phyloP scores from a whole-genome alignment of 2,797 vertebrate species.

The Crenuchus spilurus region DNA sequence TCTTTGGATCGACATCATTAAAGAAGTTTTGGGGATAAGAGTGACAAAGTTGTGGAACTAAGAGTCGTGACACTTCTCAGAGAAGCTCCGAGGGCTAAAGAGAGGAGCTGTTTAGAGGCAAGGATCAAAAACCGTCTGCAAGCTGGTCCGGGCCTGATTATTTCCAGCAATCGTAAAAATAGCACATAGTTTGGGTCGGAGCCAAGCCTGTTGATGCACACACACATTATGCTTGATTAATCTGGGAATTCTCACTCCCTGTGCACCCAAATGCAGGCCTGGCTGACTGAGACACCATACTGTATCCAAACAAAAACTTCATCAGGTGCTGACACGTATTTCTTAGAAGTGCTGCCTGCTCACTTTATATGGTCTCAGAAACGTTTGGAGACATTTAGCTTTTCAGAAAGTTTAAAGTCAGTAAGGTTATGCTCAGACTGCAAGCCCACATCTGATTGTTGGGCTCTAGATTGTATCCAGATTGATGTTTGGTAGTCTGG shows the following conservation, averaged over 20 bases:
- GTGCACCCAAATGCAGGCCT: slow-evolving; percentile 19
- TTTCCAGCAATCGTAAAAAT: slow-evolving; percentile 34
- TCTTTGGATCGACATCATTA: background rate
- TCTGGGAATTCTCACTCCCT: slow-evolving; percentile 41
- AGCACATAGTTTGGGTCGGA: slow-evolving; percentile 19
- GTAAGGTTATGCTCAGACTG: too few relatives aligned
- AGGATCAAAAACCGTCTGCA: slow-evolving; percentile 37
- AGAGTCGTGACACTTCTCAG: background rate
- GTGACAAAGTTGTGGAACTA: background rate
- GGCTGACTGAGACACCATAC: slow-evolving; percentile 5
- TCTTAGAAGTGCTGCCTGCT: background rate
- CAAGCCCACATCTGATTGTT: too few relatives aligned
- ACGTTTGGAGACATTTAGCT: background rate
- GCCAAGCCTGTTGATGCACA: slow-evolving; percentile 41
- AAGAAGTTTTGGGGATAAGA: slow-evolving; percentile 1
- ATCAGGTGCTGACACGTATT: background rate
- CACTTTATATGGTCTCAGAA: background rate
- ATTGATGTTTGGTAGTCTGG: too few relatives aligned
- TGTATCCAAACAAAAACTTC: slow-evolving; percentile 10
- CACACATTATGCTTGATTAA: slow-evolving; percentile 48
- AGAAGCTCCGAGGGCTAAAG: background rate
- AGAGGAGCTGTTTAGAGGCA: slow-evolving; percentile 19
- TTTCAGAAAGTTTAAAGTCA: background rate
- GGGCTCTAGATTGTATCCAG: too few relatives aligned
- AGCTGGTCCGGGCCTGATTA: slow-evolving; percentile 39